These are phyloP conservation scores for Pipa parva DNA, from an alignment of 2,113 vertebrate species.

Conservation along the genomic window DNA sequence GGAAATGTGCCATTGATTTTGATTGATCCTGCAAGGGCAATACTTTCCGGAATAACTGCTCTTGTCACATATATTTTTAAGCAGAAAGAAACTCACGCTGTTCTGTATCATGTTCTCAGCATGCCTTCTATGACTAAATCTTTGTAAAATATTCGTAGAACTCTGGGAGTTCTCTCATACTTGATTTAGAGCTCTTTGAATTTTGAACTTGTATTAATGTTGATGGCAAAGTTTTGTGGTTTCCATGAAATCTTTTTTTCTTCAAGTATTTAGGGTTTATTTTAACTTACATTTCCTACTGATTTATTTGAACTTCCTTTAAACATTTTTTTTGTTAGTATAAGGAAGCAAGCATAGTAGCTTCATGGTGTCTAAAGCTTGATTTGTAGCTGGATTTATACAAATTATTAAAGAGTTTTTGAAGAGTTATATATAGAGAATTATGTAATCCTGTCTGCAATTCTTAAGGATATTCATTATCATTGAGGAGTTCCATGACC, in stretches of 20 bases:
- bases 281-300: conserved; percentile 25
- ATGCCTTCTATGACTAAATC: conserved; percentile 29
- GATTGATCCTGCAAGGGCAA: conserved; percentile 16
- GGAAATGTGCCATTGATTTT: background rate
- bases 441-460: too few relatives aligned
- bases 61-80: conserved; percentile 37
- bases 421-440: too few relatives aligned
- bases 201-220: conserved; percentile 27
- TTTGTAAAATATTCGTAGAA: conserved; percentile 32
- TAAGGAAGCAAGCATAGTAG: too few relatives aligned
- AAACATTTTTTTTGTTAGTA: background rate
- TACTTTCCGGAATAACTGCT: conserved; percentile 26
- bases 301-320: conserved; percentile 12
- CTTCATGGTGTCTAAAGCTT: too few relatives aligned
- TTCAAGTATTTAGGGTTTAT: conserved; percentile 25
- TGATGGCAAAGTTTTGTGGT: conserved; percentile 22
- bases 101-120: conserved; percentile 39
- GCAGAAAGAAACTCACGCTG: conserved; percentile 28
- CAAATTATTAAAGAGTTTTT: too few relatives aligned
- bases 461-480: too few relatives aligned
- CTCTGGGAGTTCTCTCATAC: conserved; percentile 20
- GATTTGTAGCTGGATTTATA: too few relatives aligned
- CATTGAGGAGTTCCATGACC: too few relatives aligned
- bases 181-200: conserved; percentile 30
- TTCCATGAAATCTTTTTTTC: conserved; percentile 25